Evolutionary conservation across 2,888 invertebrate species (phyloP), one percentile per base, ranked within the genome.

Genomic region (Mayetiola destructor): DNA sequence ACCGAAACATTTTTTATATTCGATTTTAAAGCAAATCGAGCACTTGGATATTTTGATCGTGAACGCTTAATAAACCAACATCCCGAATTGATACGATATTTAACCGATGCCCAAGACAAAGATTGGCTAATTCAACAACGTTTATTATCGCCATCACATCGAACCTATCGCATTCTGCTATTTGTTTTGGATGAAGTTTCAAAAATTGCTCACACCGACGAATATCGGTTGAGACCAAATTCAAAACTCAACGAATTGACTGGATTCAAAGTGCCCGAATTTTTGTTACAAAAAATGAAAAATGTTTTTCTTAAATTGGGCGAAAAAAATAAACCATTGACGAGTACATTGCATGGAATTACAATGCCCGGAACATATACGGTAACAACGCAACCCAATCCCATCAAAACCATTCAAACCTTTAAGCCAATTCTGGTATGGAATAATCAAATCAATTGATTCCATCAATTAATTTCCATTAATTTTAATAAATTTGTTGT

Each of bases 51-150:
- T 0, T 70, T 71, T 56, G 68, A 79, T 14, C 72, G 79, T 63
- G 80, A 80, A 21, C 70, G 80, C 21, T 65, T 81, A 14, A 80
- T 80, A 59, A 77, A 78, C 58, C 80, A 81, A 64, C 81, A 82
- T 71, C 80, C 81, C 0, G 80, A 80, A 60, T 67, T 81, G 20
- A 81, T 82, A 64, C 79, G 79, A 66, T 82, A 82, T 67, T 71
- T 77, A 39, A 79, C 80, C 12, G 82, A 82, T 66, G 75, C 75
- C 21, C 79, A 80, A 64, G 82, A 82, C 66, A 79, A 80, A 56
- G 77, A 79, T 53, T 81, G 81, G 81, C 66, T 82, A 42, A 73
- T 76, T 56, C 75, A 76, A 37, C 76, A 79, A 58, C 77, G 77
- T 59, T 71, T 79, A 59, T 79, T 81, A 73, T 77, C 79, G 1